phyloP scores from a whole-genome alignment of 2,113 vertebrate species.

The Phoenicopterus ruber region DNA sequence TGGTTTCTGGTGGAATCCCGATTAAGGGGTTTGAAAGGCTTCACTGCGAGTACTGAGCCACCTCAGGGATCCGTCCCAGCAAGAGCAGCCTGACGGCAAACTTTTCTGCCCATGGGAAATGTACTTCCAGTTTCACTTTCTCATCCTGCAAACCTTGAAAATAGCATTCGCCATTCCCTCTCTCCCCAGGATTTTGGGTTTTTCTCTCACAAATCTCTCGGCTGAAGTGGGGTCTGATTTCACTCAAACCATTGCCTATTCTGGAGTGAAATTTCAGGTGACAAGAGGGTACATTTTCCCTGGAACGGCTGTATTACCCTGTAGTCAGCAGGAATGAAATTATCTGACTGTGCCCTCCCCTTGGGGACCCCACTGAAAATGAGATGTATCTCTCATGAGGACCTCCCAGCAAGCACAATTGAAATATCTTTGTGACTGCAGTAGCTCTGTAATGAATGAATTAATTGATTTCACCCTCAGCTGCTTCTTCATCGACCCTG shows the following conservation, averaged over 20 bases:
- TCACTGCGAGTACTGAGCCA: not conserved
- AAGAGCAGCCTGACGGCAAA: not conserved
- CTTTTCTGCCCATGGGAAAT: not conserved
- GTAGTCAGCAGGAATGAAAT: constrained; percentile 29
- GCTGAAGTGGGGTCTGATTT: not conserved
- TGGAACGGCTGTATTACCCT: not conserved
- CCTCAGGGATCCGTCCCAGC: not conserved
- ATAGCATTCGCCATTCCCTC: not conserved
- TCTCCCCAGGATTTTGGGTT: not conserved
- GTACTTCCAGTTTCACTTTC: not conserved
- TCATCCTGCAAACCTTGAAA: not conserved
- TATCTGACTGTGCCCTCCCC: not conserved
- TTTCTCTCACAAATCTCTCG: not conserved
- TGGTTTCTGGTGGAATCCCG: not conserved
- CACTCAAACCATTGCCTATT: not conserved
- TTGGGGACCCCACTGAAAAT: constrained; percentile 28
- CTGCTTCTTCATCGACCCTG: not conserved
- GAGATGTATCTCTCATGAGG: constrained; percentile 46
- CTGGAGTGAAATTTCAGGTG: not conserved
- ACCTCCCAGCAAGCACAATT: constrained; percentile 40
- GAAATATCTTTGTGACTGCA: constrained; percentile 46
- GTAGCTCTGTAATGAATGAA: constrained; percentile 51
- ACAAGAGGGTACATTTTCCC: not conserved
- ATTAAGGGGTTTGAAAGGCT: not conserved
- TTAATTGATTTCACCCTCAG: constrained; percentile 67